Evolutionary conservation across 2,888 invertebrate genomes (phyloP), one percentile per base, ranked within the genome.

Genomic region (Odontomyia ornata): DNA sequence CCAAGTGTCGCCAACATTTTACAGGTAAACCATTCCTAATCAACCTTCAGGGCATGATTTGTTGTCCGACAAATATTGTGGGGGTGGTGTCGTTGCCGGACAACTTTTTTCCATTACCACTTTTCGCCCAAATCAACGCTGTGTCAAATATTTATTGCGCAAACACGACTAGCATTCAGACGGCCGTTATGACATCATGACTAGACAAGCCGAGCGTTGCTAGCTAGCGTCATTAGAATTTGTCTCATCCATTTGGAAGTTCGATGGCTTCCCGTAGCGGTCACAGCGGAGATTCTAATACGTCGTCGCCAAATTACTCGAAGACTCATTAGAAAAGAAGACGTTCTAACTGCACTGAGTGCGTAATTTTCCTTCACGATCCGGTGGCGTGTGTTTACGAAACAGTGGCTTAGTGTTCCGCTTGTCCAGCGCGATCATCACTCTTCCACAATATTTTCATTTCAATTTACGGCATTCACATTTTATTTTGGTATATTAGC

Each of bases 141-240:
- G 47, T 11, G 23, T 47, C 3, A 72, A 72, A 72, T 13, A 73
- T 36, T 73, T 73, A 73, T 57, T 73, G 73, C 73, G 73, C 73
- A 73, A 73, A 73, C 73, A 73, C 73, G 23, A 56, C 18, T 30
- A 13, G 56, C 56, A 30, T 25, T 21, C 21, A 73, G 30, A 60
- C 36, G 30, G 18, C 15, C 52, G 23, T 30, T 60, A 73, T 73
- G 73, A 73, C 60, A 73, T 73, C 73, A 73, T 73, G 21, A 9
- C 36, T 11, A 27, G 27, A 3, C 25, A 13, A 5, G 27, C 69
- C 73, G 57, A n/a, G 30, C 56, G 13, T 15, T 23, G 21, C 25
- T 57, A 60, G 27, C 46, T 13, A 57, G 13, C 13, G 30, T 18
- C 71, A 27, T 18, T 43, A 15, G 25, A 21, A 21, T 56, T 73